Percentiles rank a stretch among this genome's conserved stretches.
Evolutionary conservation across 2,113 vertebrate species (phyloP).

Genomic region (Geothlypis trichas): DNA sequence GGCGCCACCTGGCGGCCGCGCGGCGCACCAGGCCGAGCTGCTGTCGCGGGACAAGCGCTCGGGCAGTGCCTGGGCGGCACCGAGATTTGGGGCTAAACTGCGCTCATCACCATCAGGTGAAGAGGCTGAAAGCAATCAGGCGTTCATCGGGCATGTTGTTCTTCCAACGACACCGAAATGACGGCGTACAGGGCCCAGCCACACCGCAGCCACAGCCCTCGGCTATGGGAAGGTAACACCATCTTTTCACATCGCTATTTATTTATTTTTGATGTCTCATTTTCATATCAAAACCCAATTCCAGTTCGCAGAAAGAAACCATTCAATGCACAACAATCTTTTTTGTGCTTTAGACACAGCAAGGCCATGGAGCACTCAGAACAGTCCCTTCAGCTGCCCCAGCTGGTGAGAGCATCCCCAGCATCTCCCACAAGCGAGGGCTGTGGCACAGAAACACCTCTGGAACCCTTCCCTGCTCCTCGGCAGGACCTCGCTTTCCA

Average conservation of each 20-base stretch:
- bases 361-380: fast-evolving
- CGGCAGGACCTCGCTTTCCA: not conserved
- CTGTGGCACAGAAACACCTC: not conserved
- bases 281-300: not conserved
- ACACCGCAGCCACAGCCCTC: fast-evolving
- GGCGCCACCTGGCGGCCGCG: constrained; percentile 65
- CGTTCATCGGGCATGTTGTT: fast-evolving
- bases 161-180: not conserved
- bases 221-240: fast-evolving
- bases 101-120: fast-evolving
- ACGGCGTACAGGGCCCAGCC: not conserved
- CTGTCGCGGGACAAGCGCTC: not conserved
- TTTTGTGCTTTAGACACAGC: not conserved
- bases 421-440: not conserved
- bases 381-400: fast-evolving
- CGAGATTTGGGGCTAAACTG: fast-evolving
- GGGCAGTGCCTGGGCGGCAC: fast-evolving
- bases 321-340: too few species aligned
- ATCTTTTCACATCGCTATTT: not conserved
- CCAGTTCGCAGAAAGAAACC: not conserved
- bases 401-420: not conserved
- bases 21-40: not conserved
- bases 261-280: not conserved
- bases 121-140: not conserved
- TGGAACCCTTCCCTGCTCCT: too few species aligned